A percentile compares a stretch with the other conserved stretches of the same genome.
Evolutionary conservation across 2,113 vertebrate genomes (phyloP).

Genomic region (Anolis carolinensis): DNA sequence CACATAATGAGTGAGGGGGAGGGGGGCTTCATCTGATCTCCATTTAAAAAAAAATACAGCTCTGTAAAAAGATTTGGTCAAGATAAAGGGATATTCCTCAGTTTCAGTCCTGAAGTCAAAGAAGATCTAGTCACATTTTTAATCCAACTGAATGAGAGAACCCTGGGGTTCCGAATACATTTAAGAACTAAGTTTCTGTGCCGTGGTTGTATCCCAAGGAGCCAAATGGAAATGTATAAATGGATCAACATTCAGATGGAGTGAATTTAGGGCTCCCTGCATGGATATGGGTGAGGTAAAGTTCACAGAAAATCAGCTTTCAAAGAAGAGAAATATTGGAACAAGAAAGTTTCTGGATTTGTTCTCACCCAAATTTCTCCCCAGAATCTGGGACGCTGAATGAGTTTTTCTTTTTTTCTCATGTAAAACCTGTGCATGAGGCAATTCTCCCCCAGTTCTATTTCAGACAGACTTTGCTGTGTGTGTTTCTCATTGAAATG

Average conservation of each 20-base stretch:
- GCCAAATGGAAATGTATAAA: not conserved
- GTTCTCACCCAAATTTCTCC: not conserved
- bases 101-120: not conserved
- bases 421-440: not conserved
- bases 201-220: not conserved
- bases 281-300: too few species aligned
- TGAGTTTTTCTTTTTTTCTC: not conserved
- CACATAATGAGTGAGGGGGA: not conserved
- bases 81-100: not conserved
- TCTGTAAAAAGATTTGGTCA: slow-evolving; percentile 30
- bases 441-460: not conserved
- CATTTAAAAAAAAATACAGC: not conserved
- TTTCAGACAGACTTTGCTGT: not conserved
- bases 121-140: not conserved
- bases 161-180: not conserved
- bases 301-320: too few species aligned
- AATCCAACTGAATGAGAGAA: not conserved
- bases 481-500: too few species aligned
- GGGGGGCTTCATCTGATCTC: not conserved
- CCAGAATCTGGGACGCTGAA: too few species aligned
- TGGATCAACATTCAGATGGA: not conserved
- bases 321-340: too few species aligned
- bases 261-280: not conserved
- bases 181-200: not conserved
- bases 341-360: not conserved